Evolutionary conservation across 2,888 invertebrate species (phyloP).

Genomic region (Drosophila mayaguana): DNA sequence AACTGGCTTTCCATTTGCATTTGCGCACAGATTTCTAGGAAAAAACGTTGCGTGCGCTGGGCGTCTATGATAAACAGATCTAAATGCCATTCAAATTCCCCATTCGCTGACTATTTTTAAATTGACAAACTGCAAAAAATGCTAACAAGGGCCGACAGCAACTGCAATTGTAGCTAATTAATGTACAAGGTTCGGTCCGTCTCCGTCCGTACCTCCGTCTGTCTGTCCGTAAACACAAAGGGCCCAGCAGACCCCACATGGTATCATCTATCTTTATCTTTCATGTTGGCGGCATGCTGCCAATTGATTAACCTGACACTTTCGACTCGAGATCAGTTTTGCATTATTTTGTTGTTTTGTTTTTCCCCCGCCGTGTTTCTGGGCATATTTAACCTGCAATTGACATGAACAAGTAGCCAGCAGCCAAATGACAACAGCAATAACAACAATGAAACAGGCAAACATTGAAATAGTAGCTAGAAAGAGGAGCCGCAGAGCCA

Average conservation of each 20-base stretch:
- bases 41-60: constrained; percentile 71
- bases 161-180: constrained; percentile 64
- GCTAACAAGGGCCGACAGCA: constrained; percentile 70
- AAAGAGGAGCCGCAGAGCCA: constrained; percentile 31
- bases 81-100: constrained; percentile 59
- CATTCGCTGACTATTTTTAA: constrained; percentile 57
- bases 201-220: background rate
- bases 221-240: constrained; percentile 12
- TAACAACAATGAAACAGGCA: constrained; percentile 21
- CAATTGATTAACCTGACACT: constrained; percentile 78
- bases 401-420: constrained; percentile 63
- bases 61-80: constrained; percentile 52
- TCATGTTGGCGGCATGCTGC: constrained; percentile 68
- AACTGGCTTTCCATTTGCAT: constrained; percentile 57
- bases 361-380: background rate
- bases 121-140: constrained; percentile 32
- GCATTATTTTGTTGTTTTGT: constrained; percentile 17
- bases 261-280: constrained; percentile 29
- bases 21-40: constrained; percentile 63
- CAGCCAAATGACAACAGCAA: constrained; percentile 38
- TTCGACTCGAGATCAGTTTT: constrained; percentile 50
- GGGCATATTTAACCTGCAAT: constrained; percentile 56
- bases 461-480: constrained; percentile 8
- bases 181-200: constrained; percentile 57
- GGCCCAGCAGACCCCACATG: constrained; percentile 39